phyloP scores from a whole-genome alignment of 2,797 vertebrate species.

The Liasis olivaceus region DNA sequence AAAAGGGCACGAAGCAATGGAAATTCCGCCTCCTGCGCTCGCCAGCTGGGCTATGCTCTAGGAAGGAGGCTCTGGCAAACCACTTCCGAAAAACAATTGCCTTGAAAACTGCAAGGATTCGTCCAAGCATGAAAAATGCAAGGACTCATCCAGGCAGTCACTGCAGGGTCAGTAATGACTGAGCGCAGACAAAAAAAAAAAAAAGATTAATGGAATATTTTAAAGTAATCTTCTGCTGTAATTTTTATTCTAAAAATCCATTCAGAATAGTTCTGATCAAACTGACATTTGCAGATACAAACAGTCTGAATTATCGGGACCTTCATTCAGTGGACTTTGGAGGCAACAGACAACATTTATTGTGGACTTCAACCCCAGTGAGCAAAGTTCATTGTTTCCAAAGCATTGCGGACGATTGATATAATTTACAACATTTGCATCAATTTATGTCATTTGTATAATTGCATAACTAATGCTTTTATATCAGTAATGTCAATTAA shows the following conservation, averaged over 20 bases:
- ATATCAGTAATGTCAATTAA: not conserved
- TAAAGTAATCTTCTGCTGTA: not conserved
- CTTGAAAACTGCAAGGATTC: too few relatives aligned
- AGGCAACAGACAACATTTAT: not conserved
- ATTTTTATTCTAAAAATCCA: not conserved
- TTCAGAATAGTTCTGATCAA: not conserved
- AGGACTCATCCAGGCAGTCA: too few relatives aligned
- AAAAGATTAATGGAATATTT: not conserved
- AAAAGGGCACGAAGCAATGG: too few relatives aligned
- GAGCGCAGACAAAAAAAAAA: too few relatives aligned
- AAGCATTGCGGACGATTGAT: not conserved
- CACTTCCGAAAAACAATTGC: too few relatives aligned
- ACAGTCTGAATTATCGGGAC: not conserved
- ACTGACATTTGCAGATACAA: not conserved
- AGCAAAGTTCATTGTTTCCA: too few relatives aligned
- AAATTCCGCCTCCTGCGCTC: too few relatives aligned
- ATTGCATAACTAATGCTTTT: not conserved
- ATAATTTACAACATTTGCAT: not conserved
- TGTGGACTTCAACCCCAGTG: not conserved
- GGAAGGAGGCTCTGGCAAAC: too few relatives aligned
- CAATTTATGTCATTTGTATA: not conserved
- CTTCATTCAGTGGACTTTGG: not conserved
- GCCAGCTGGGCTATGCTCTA: too few relatives aligned
- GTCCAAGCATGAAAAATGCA: too few relatives aligned
- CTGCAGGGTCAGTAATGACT: too few relatives aligned